phyloP scores from a whole-genome alignment of 2,797 vertebrate species.

The Harpagifer antarcticus region DNA sequence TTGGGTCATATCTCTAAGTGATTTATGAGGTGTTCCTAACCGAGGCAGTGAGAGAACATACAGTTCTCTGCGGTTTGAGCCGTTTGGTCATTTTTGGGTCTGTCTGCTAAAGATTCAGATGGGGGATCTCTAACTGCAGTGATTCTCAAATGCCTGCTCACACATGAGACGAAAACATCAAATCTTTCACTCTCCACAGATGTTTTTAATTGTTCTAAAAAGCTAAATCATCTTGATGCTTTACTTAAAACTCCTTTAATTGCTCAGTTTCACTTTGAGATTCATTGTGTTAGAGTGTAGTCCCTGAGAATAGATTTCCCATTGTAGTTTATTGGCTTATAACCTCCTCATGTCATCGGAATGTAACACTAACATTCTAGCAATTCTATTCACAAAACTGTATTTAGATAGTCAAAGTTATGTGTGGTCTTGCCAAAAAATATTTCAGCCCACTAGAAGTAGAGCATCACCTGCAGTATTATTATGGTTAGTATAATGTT shows the following conservation, averaged over 20 bases:
- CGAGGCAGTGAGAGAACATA: conserved; percentile 3
- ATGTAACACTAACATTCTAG: conserved; percentile 29
- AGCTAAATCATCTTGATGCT: conserved; percentile 7
- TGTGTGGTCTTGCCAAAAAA: conserved; percentile 39
- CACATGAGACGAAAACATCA: conserved; percentile 29
- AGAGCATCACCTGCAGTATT: conserved; percentile 38
- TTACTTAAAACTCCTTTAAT: background rate
- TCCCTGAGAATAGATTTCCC: conserved; percentile 57
- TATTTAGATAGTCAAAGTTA: conserved; percentile 36
- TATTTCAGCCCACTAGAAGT: conserved; percentile 42
- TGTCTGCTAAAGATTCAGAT: conserved; percentile 77
- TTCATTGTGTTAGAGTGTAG: conserved; percentile 76
- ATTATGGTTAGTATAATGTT: conserved; percentile 37
- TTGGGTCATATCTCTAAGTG: conserved; percentile 32
- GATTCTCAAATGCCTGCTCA: conserved; percentile 72
- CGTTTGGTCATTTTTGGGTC: conserved; percentile 76
- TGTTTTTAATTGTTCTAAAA: conserved; percentile 22
- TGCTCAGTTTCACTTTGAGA: conserved; percentile 65
- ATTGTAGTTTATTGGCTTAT: conserved; percentile 55
- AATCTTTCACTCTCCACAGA: conserved; percentile 18
- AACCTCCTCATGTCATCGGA: conserved; percentile 53
- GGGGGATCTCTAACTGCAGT: conserved; percentile 76
- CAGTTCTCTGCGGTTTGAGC: conserved; percentile 16
- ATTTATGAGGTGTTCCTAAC: conserved; percentile 9
- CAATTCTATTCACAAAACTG: conserved; percentile 29